Evolutionary conservation across 2,888 invertebrate species (phyloP), one percentile per base, ranked within the genome.

Genomic region (Cybosia mesomella): DNA sequence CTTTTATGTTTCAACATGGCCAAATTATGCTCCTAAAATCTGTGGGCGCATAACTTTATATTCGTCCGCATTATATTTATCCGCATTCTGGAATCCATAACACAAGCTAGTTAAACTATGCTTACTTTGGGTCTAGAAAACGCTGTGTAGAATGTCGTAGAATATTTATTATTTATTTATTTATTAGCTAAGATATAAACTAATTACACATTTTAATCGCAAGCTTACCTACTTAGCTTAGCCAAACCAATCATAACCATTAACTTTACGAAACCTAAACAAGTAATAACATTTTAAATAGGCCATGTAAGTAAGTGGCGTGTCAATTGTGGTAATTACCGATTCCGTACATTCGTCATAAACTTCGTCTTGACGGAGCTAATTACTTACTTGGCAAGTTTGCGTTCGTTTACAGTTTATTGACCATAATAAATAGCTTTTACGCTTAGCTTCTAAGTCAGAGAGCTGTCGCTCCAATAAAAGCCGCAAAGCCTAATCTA

Each of bases 251-350:
- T 58, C n/a, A 32, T 64, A 67, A 59, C 54, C n/a, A 75, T 70
- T 70, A 70, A 59, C 67, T 75, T 74, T 70, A 60, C 60, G 63
- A 76, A 73, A 76, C 70, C 69, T 77, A 72, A 77, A 76, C 61
- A 71, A 66, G 69, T 71, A 72, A 77, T 75, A 72, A 76, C 73
- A 59, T 70, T 75, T 78, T 78, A 75, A 76, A 72, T 68, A 66
- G 61, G 8, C 55, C 71, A 39, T 58, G 68, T 74, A 74, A 59
- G 68, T 73, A 73, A 80, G 64, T 71, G 68, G 73, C 59, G 55
- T 72, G 72, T 78, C 76, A 68, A 67, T 76, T 66, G 61, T 67
- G 43, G 53, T 75, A 66, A 78, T 80, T 75, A 73, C 71, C n/a
- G 32, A 68, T 75, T 69, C 68, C 54, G 49, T 68, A 64, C 58